Percentiles rank a stretch among this genome's conserved stretches.
phyloP scores from a whole-genome alignment of 2,113 vertebrate genomes.

The Poicephalus meyeri region DNA sequence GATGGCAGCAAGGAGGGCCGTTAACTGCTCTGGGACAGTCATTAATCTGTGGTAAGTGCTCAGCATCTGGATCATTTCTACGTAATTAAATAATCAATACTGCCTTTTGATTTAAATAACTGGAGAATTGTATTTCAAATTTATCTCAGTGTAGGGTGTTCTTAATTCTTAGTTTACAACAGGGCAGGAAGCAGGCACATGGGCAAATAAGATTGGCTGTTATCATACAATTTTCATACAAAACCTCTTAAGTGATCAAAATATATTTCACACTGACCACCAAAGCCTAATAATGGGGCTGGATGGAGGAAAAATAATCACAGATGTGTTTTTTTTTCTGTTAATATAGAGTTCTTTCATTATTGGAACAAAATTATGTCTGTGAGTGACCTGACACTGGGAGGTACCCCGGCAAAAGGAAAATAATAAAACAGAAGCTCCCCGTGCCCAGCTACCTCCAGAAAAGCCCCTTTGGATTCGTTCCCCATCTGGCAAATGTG shows the following conservation, averaged over 20 bases:
- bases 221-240: not conserved
- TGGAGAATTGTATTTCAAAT: slow-evolving; percentile 1
- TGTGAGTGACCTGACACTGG: not conserved
- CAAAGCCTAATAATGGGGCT: not conserved
- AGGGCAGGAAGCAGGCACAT: not conserved
- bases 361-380: not conserved
- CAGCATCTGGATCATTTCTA: slow-evolving; percentile 25
- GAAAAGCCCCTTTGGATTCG: not conserved
- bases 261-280: not conserved
- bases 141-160: not conserved
- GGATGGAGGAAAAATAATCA: not conserved
- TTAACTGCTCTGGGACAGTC: slow-evolving; percentile 35
- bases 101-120: slow-evolving; percentile 36
- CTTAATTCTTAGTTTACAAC: slow-evolving; percentile 5
- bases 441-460: not conserved
- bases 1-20: not conserved
- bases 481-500: not conserved
- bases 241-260: not conserved
- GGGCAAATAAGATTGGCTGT: not conserved
- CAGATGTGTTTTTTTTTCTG: not conserved
- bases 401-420: not conserved
- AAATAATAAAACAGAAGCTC: not conserved
- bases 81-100: slow-evolving; percentile 52
- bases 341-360: not conserved
- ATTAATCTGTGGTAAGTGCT: slow-evolving; percentile 50